A percentile compares a stretch with the other conserved stretches of the same genome.
Evolutionary conservation across 2,888 invertebrate genomes (phyloP).

Genomic region (Geotrupes spiniger): DNA sequence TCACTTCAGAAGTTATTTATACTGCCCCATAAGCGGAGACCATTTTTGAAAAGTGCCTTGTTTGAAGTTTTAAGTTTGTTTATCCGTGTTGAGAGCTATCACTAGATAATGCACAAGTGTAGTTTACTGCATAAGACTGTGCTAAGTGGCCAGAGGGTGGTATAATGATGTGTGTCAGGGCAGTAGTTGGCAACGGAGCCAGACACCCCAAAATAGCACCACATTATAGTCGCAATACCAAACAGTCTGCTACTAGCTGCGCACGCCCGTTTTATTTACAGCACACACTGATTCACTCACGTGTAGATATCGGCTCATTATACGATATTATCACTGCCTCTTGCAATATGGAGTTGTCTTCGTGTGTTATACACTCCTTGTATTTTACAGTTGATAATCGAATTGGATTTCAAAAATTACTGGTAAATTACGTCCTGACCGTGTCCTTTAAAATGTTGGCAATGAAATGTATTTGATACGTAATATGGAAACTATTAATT

Average conservation of each 20-base stretch:
- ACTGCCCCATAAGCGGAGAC: too few species aligned
- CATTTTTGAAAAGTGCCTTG: too few species aligned
- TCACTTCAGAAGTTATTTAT: too few species aligned
- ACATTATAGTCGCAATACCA: constrained; percentile 37
- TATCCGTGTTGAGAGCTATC: constrained; percentile 32
- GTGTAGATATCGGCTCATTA: constrained; percentile 12
- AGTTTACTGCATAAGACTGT: constrained; percentile 29
- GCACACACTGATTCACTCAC: constrained; percentile 32
- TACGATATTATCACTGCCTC: too few species aligned
- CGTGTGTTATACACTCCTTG: too few species aligned
- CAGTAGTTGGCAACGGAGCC: constrained; percentile 44
- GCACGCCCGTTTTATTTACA: constrained; percentile 34
- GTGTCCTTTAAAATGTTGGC: too few species aligned
- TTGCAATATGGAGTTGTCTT: too few species aligned
- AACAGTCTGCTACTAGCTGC: constrained; percentile 32
- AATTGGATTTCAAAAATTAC: too few species aligned
- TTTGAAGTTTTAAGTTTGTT: constrained; percentile 24
- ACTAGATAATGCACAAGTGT: constrained; percentile 15
- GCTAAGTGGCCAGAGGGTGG: constrained; percentile 37
- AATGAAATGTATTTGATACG: too few species aligned
- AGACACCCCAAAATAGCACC: constrained; percentile 48
- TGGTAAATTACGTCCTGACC: too few species aligned
- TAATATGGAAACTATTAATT: too few species aligned
- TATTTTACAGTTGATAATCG: too few species aligned
- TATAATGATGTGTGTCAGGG: constrained; percentile 39